These are phyloP conservation scores for Drosophila teissieri DNA, from an alignment of 1,140 invertebrate genomes.

Conservation along the genomic window DNA sequence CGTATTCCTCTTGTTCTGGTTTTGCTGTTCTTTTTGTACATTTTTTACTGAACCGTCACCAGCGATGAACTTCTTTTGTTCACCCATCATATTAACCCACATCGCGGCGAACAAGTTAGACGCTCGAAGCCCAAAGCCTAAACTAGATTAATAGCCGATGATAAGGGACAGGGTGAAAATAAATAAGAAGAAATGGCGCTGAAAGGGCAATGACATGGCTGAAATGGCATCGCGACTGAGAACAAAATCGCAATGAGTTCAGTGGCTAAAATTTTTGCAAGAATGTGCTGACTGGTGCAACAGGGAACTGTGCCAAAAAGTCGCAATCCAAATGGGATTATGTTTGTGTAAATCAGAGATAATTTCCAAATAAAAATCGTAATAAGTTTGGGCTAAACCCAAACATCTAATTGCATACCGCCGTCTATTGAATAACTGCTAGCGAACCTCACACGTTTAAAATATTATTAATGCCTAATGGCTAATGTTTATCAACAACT, in stretches of 20 bases:
- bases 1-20: slow-evolving; percentile 33
- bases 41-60: slow-evolving; percentile 45
- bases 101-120: slow-evolving; percentile 54
- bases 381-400: not conserved
- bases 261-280: slow-evolving; percentile 2
- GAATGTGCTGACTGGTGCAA: slow-evolving; percentile 8
- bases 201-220: slow-evolving; percentile 50
- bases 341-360: not conserved
- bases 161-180: slow-evolving; percentile 54
- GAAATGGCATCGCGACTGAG: slow-evolving; percentile 10
- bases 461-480: no score
- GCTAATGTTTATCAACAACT: no score
- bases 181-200: slow-evolving; percentile 12
- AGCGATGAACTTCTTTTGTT: slow-evolving; percentile 52
- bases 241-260: slow-evolving; percentile 7
- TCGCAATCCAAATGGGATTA: not conserved
- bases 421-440: no score
- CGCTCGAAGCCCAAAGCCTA: slow-evolving; percentile 53
- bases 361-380: not conserved
- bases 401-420: not conserved
- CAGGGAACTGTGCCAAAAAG: slow-evolving; percentile 10
- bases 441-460: no score
- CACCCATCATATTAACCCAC: slow-evolving; percentile 72
- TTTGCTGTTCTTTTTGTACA: slow-evolving; percentile 25
- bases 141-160: slow-evolving; percentile 76